These are phyloP conservation scores for Arothron firmamentum DNA, from an alignment of 2,113 vertebrate species.

Conservation along the genomic window DNA sequence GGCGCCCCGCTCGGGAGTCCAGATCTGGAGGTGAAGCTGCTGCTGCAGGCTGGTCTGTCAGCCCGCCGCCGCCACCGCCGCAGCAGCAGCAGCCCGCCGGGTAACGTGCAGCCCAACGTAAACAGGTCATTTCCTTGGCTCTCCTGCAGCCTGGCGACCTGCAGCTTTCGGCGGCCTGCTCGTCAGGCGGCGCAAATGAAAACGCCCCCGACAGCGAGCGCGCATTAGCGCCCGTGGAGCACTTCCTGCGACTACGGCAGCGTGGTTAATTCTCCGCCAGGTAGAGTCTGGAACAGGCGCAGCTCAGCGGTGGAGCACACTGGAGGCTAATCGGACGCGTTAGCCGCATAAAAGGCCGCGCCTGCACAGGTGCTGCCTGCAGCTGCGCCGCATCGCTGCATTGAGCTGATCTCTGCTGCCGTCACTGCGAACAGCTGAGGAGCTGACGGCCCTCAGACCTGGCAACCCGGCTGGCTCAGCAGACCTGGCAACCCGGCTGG, in stretches of 20 bases:
- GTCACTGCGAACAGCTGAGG: too few relatives aligned
- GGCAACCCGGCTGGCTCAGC: too few relatives aligned
- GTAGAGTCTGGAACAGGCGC: conserved; percentile 46
- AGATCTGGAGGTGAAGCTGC: too few relatives aligned
- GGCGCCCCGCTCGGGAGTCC: too few relatives aligned
- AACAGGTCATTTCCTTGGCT: conserved; percentile 42
- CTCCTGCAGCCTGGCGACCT: conserved; percentile 5
- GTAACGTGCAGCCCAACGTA: conserved; percentile 28
- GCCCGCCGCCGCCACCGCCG: not conserved
- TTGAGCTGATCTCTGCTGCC: conserved; percentile 78
- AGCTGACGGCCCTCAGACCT: too few relatives aligned
- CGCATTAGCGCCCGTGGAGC: conserved; percentile 62
- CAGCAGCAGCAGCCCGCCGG: conserved; percentile 20
- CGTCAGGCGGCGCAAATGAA: conserved; percentile 58
- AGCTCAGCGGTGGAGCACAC: conserved; percentile 31
- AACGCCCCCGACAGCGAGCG: conserved; percentile 62
- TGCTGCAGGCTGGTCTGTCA: not conserved
- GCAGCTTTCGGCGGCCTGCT: conserved; percentile 42
- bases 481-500: too few relatives aligned
- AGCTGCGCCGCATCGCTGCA: conserved; percentile 75
- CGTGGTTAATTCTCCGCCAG: conserved; percentile 40
- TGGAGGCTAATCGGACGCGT: conserved; percentile 74
- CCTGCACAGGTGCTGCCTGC: conserved; percentile 76
- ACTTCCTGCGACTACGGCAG: conserved; percentile 60
- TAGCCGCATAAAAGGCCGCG: conserved; percentile 48